Evolutionary conservation across 2,113 vertebrate species (phyloP).

Genomic region (Microcebus jonahi): DNA sequence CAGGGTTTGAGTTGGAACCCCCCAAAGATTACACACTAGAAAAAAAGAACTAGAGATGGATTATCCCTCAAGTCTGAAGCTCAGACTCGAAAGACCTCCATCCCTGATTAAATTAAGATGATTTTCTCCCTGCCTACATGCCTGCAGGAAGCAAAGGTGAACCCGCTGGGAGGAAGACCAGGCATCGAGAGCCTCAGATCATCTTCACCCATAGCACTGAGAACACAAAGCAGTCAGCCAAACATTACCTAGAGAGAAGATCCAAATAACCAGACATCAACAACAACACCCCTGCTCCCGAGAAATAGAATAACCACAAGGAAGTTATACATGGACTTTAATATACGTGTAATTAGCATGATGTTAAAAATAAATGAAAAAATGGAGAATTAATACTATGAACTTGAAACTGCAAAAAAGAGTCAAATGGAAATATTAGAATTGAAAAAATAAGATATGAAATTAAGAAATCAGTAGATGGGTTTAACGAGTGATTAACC

Average conservation of each 20-base stretch:
- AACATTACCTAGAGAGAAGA: background rate
- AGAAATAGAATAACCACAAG: background rate
- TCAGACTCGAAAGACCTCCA: background rate
- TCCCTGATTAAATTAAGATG: background rate
- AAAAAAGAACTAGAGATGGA: background rate
- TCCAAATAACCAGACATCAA: background rate
- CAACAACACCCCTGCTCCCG: too few species aligned
- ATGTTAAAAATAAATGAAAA: background rate
- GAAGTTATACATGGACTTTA: background rate
- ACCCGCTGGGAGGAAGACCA: background rate
- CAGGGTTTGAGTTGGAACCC: background rate
- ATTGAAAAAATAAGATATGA: background rate
- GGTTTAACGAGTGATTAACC: background rate
- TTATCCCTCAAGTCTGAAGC: background rate
- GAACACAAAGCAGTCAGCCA: too few species aligned
- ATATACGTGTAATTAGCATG: background rate
- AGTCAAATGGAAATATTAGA: background rate
- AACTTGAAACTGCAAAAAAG: background rate
- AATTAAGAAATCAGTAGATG: background rate
- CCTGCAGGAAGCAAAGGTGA: background rate
- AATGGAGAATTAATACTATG: background rate
- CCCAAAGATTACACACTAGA: background rate
- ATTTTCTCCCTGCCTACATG: accelerated
- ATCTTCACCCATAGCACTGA: too few species aligned
- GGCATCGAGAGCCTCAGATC: background rate